Evolutionary conservation across 2,797 vertebrate species (phyloP).

Genomic region (Huso huso): DNA sequence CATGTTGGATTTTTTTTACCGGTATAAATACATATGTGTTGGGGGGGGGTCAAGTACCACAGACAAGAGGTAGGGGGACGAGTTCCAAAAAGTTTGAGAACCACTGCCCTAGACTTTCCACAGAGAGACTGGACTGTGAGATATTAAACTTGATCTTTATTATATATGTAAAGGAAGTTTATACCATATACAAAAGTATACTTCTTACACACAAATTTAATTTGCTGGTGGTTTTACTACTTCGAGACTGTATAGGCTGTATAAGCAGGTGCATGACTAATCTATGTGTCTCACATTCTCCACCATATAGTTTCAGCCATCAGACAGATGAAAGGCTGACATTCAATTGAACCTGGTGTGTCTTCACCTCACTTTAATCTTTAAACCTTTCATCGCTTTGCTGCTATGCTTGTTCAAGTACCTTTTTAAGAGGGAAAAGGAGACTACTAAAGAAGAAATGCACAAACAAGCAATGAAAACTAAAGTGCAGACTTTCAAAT

Average conservation of each 20-base stretch:
- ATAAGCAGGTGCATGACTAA: background rate
- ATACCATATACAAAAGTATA: no score
- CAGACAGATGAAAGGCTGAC: background rate
- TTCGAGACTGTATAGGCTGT: background rate
- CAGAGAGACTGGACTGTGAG: no score
- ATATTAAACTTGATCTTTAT: no score
- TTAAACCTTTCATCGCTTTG: background rate
- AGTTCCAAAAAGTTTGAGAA: no score
- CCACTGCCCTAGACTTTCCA: no score
- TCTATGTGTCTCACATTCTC: background rate
- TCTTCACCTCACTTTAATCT: background rate
- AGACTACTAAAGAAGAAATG: background rate
- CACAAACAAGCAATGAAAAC: background rate
- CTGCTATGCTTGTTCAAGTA: background rate
- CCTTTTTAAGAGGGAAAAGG: background rate
- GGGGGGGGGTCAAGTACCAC: no score
- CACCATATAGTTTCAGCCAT: background rate
- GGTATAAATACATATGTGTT: no score
- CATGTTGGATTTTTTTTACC: no score
- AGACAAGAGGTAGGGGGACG: no score
- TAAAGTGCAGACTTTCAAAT: background rate
- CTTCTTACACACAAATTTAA: no score
- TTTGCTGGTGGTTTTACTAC: no score
- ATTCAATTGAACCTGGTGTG: slow-evolving; percentile 4
- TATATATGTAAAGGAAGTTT: no score